Evolutionary conservation across 2,888 invertebrate species (phyloP), one percentile per base, ranked within the genome.

Genomic region (Bruchidius siliquastri): DNA sequence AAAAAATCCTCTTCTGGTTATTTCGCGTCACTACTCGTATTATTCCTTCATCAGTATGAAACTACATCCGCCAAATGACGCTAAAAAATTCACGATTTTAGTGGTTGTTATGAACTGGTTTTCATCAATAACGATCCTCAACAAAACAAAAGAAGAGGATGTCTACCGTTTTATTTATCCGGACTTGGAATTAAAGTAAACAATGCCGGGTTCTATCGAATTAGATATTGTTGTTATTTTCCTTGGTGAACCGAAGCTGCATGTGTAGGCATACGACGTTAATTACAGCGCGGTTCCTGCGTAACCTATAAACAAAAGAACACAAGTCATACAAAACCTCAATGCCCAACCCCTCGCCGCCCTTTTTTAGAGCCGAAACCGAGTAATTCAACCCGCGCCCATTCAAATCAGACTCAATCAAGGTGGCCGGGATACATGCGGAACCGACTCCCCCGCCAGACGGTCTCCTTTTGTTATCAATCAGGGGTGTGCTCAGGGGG

Each of bases 371-470:
- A 49, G 22, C 69, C 69, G 21, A 69, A 69, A n/a, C 21, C 69
- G 49, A 49, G 74, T 68, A 71, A 74, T 69, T 72, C 72, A 22
- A 74, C 71, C 74, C 74, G 26, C 67, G 49, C 68, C 71, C 73
- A 73, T 73, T 67, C 71, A 73, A 71, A 67, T 73, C 70, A 71
- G 30, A 22, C 49, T 20, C 66, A 73, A 74, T 71, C 74, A 74
- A 74, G 74, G 72, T 74, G 21, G 72, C 32, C 72, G 68, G n/a
- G 71, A 21, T 8, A 71, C 70, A 66, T 20, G 69, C 49, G 49
- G 18, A 49, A 49, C 49, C 13, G 49, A 49, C 78, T 76, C 79
- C 78, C 79, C 77, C 79, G 75, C 74, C 73, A 26, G 49, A 49
- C 8, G 49, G 49, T 49, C 49, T 74, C 73, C 26, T 49, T 76